phyloP scores from a whole-genome alignment of 2,888 invertebrate species.

The Hirudinaria manillensis region DNA sequence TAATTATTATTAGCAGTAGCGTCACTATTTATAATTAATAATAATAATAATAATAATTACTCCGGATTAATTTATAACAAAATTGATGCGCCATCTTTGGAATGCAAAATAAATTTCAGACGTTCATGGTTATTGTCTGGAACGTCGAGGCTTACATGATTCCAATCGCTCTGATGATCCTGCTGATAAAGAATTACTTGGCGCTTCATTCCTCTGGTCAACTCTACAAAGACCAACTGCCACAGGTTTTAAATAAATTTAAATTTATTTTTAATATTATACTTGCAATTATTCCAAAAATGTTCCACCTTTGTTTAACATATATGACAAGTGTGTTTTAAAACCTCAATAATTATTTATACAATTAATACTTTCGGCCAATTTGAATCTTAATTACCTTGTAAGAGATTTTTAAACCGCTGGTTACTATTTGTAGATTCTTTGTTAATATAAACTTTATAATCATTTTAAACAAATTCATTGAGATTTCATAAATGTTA shows the following conservation, averaged over 20 bases:
- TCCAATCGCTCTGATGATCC: conserved; percentile 71
- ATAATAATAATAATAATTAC: no score
- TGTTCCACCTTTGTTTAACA: not conserved
- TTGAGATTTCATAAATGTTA: no score
- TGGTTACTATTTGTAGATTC: no score
- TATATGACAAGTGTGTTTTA: not conserved
- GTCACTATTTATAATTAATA: no score
- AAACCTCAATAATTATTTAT: not conserved
- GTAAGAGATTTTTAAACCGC: no score
- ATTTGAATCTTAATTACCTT: not conserved
- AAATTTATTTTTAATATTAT: not conserved
- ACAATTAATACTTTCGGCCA: not conserved
- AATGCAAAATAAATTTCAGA: conserved; percentile 44
- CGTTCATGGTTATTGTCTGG: conserved; percentile 82
- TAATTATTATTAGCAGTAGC: no score
- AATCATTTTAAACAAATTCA: no score
- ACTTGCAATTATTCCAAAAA: not conserved
- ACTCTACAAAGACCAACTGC: conserved; percentile 46
- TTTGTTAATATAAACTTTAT: no score
- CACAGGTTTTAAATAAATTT: conserved; percentile 43
- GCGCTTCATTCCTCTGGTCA: conserved; percentile 51
- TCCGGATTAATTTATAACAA: no score
- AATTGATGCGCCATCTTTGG: not conserved
- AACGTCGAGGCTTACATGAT: conserved; percentile 94
- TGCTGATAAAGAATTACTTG: conserved; percentile 71